Evolutionary conservation across 1,140 invertebrate species (phyloP), one percentile per base, ranked within the genome.

Genomic region (Oscheius sp.): DNA sequence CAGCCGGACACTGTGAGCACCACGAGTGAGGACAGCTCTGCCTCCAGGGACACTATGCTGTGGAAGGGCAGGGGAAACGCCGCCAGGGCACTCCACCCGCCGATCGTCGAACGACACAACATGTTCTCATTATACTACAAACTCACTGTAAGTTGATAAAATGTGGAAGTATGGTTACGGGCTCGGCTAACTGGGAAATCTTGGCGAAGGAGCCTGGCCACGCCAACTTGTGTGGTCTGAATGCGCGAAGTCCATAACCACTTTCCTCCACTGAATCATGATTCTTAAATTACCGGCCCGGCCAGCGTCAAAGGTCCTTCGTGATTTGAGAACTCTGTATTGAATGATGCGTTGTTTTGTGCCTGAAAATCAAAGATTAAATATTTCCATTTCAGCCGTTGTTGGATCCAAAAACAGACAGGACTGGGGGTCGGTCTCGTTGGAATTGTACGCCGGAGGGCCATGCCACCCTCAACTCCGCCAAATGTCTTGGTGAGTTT

Each of bases 101-200:
- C 74, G 20, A 72, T 72, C 1, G 68, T 75, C 1, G 69, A 75
- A 26, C 36, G 74, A 32, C 46, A 64, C 31, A 75, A 75, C 63
- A 70, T 75, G 49, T 75, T 75, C 63, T 71, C 68, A 7, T 55
- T 75, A 23, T 75, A 75, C 59, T 71, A 71, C 45, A 55, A 26
- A 55, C 28, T 55, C 15, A 4, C 7, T 7, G 49, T 55, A 10
- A n/a, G 38, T 42, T 42, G 10, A 10, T n/a, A n/a, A n/a, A n/a
- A n/a, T n/a, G n/a, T n/a, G n/a, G n/a, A n/a, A n/a, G n/a, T n/a
- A n/a, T n/a, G n/a, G n/a, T n/a, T n/a, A n/a, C n/a, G n/a, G n/a
- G n/a, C n/a, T n/a, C n/a, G n/a, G n/a, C n/a, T n/a, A n/a, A n/a
- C n/a, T n/a, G n/a, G n/a, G n/a, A n/a, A n/a, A n/a, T n/a, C n/a